phyloP scores from a whole-genome alignment of 2,888 invertebrate species.

The Eupithecia insigniata region DNA sequence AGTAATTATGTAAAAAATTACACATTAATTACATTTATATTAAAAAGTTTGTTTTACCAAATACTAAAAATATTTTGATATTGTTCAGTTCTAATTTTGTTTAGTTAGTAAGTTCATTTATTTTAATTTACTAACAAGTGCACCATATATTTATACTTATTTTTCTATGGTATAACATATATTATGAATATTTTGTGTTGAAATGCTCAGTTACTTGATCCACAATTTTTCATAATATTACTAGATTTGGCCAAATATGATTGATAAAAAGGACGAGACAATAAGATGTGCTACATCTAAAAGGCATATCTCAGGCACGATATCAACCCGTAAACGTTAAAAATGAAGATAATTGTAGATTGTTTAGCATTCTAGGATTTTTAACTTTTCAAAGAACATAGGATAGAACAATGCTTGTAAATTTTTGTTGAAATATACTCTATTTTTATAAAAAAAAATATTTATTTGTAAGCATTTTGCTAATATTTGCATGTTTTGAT shows the following conservation, averaged over 20 bases:
- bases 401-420: conserved; percentile 2
- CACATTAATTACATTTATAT: neutral
- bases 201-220: neutral
- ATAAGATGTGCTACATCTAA: neutral
- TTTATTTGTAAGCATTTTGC: conserved; percentile 70
- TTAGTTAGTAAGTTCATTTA: conserved; percentile 37
- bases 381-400: neutral
- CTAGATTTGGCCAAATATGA: neutral
- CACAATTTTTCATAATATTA: neutral
- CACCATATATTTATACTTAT: conserved; percentile 7
- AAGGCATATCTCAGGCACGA: neutral
- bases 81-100: conserved; percentile 45
- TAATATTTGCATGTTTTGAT: conserved; percentile 58
- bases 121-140: neutral
- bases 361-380: neutral
- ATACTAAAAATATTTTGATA: conserved; percentile 66
- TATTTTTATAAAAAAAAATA: conserved; percentile 71
- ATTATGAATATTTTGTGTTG: neutral
- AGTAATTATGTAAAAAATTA: neutral
- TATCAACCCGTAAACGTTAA: neutral
- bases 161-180: neutral
- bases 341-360: neutral
- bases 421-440: conserved; percentile 62
- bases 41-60: conserved; percentile 56
- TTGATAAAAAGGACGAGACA: neutral